Conservation (phyloP, 2,113 vertebrate species). For the Amphilophus citrinellus region DNA sequence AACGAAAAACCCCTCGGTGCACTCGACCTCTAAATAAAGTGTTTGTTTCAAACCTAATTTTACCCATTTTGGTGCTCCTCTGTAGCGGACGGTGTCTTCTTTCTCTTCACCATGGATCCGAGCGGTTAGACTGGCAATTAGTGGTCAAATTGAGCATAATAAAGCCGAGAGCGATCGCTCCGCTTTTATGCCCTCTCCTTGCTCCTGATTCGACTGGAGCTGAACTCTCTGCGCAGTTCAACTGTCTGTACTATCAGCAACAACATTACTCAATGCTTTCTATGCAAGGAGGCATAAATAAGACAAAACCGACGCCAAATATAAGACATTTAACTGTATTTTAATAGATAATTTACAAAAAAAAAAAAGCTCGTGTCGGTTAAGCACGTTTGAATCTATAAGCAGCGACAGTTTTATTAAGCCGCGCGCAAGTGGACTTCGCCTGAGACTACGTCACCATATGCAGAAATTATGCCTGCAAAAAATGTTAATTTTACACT, state of each 20-base stretch:
- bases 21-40: conserved; percentile 85
- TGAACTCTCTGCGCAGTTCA: conserved; percentile 86
- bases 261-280: conserved; percentile 76
- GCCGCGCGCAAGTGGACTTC: conserved; percentile 53
- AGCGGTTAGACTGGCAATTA: conserved; percentile 73
- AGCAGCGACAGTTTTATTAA: conserved; percentile 59
- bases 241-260: conserved; percentile 74
- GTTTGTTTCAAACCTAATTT: conserved; percentile 68
- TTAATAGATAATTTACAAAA: not conserved
- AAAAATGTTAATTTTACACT: conserved; percentile 28
- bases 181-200: conserved; percentile 75
- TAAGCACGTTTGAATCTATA: conserved; percentile 21
- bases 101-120: conserved; percentile 91
- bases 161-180: conserved; percentile 76
- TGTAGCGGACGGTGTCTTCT: conserved; percentile 82
- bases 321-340: not conserved
- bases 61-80: conserved; percentile 86
- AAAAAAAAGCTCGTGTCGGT: not conserved
- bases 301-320: not conserved
- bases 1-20: conserved; percentile 77
- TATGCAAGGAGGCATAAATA: conserved; percentile 34
- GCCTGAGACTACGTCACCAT: conserved; percentile 70
- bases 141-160: conserved; percentile 83
- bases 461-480: conserved; percentile 42
- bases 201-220: conserved; percentile 78